Conservation (phyloP, 2,888 invertebrate species). For the Troilus luridus region DNA sequence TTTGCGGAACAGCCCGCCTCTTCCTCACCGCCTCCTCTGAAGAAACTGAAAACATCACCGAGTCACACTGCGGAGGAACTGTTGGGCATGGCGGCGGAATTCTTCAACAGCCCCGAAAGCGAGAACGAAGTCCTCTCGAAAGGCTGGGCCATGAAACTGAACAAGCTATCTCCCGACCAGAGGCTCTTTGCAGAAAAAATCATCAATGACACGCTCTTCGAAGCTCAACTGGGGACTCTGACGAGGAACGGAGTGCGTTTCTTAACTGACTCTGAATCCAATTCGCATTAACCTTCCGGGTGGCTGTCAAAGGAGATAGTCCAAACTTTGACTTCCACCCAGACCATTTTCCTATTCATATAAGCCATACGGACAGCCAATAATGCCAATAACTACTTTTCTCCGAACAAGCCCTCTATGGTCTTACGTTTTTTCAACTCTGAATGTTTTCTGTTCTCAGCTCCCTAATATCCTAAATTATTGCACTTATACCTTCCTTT, state of each 20-base stretch:
- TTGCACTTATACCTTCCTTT: no score
- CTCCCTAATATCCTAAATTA: no score
- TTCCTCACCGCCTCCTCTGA: background rate
- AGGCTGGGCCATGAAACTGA: constrained; percentile 56
- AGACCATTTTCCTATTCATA: no score
- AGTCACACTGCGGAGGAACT: constrained; percentile 5
- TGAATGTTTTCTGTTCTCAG: no score
- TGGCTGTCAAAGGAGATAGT: background rate
- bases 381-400: no score
- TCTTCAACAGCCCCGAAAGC: constrained; percentile 25
- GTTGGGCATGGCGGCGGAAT: background rate
- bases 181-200: constrained; percentile 57
- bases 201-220: constrained; percentile 58
- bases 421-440: no score
- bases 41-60: background rate
- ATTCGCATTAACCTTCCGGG: background rate
- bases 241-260: constrained; percentile 56
- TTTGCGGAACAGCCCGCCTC: background rate
- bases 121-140: constrained; percentile 45
- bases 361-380: no score
- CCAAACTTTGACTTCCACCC: no score
- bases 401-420: no score
- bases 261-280: background rate
- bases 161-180: constrained; percentile 47
- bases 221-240: constrained; percentile 56